Evolutionary conservation across 2,113 vertebrate genomes (phyloP), one percentile per base, ranked within the genome.

Genomic region (Laticauda colubrina): DNA sequence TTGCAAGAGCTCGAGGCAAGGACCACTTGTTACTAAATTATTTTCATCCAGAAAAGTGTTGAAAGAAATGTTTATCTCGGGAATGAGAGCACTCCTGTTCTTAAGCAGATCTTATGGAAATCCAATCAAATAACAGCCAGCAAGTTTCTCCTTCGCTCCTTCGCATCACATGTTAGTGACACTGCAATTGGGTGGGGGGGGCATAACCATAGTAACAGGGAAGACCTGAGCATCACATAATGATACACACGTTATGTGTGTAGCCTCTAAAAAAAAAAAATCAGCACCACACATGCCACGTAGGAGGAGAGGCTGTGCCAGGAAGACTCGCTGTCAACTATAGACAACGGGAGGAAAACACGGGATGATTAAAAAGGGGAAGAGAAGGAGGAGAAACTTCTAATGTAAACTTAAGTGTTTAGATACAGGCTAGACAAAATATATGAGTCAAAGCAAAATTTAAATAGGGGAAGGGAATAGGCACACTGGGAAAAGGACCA

Each of bases 1-100:
- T 95, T 92, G 57, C 89, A 4, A 0, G 1, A 94, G 88, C 56
- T 94, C 93, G 94, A 95, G 34, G 96, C 95, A 97, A 96, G 96
- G 95, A 96, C 94, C 95, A 96, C 96, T 96, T 92, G 94, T 93
- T 96, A 94, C 95, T 94, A 96, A 97, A 97, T 97, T 96, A 96
- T 93, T 94, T 96, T 94, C 81, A 55, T 90, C 94, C 0, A 5
- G 45, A 0, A 3, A 93, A 91, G 95, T 90, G 89, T 57, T 89
- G 90, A 94, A 95, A 94, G 94, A 91, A 81, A 8, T 91, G 90
- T 95, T 88, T 90, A 93, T 92, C 89, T 61, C 89, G 59, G 91
- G 87, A 0, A 0, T 26, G 94, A 96, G 96, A 92, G 94, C 21
- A 95, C 89, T 94, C 92, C 45, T 90, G 1, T 92, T 96, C 94